Evolutionary conservation across 2,797 vertebrate species (phyloP).

Genomic region (Notoglanidium macrostoma): DNA sequence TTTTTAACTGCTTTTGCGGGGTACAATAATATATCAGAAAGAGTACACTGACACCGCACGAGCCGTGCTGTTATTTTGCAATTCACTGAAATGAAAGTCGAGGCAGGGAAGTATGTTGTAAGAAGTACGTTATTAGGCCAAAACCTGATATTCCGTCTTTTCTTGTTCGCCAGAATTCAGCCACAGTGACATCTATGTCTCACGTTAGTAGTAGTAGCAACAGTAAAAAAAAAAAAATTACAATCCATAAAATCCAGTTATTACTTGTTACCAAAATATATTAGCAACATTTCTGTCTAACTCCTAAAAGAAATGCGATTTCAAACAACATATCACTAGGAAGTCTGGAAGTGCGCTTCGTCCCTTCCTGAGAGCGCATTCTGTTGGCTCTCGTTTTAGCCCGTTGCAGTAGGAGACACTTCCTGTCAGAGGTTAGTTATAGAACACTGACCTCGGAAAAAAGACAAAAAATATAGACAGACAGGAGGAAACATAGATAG

Average conservation of each 20-base stretch:
- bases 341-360: neutral
- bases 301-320: too few species aligned
- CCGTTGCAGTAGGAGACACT: slow-evolving; percentile 69
- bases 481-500: slow-evolving; percentile 67
- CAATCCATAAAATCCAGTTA: neutral
- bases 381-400: slow-evolving; percentile 63
- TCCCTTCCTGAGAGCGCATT: slow-evolving; percentile 60
- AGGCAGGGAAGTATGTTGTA: neutral
- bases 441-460: slow-evolving; percentile 74
- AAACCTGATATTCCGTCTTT: too few species aligned
- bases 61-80: neutral
- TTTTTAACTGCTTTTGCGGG: neutral
- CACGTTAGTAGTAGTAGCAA: neutral
- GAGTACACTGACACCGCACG: neutral
- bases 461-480: slow-evolving; percentile 70
- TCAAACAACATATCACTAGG: neutral
- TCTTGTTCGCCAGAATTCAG: neutral
- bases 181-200: neutral
- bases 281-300: neutral
- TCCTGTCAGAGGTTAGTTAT: slow-evolving; percentile 75
- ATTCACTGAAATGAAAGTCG: neutral
- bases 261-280: neutral
- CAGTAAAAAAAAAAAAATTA: neutral
- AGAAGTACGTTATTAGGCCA: neutral
- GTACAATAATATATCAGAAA: neutral